Conservation (phyloP, 2,888 invertebrate species). For the Geotrupes spiniger region DNA sequence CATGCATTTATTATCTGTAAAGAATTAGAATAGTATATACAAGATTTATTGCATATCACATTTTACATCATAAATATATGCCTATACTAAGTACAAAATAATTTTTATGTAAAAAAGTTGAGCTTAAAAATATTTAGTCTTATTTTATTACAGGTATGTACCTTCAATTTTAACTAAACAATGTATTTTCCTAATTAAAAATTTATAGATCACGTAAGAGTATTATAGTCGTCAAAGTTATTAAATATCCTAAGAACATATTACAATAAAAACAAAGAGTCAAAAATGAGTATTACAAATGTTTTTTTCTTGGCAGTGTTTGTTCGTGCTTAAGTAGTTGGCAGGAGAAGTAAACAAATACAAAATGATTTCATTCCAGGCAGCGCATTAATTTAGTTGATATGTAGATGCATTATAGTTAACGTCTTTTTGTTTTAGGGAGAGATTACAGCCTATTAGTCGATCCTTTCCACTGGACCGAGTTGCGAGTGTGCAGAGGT, state of each 20-base stretch:
- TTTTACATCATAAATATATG: slow-evolving; percentile 22
- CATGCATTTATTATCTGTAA: too few relatives aligned
- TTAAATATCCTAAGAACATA: not conserved
- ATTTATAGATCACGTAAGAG: slow-evolving; percentile 19
- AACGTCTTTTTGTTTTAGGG: not conserved
- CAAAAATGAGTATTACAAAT: not conserved
- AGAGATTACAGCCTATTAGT: slow-evolving; percentile 18
- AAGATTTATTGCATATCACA: slow-evolving; percentile 27
- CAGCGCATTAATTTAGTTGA: too few relatives aligned
- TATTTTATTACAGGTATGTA: slow-evolving; percentile 23
- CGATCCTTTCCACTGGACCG: slow-evolving; percentile 59
- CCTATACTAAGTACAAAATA: slow-evolving; percentile 30
- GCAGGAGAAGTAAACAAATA: not conserved
- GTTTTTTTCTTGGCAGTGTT: slow-evolving; percentile 11
- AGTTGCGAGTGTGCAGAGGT: slow-evolving; percentile 66
- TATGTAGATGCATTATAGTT: not conserved
- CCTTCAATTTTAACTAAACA: slow-evolving; percentile 17
- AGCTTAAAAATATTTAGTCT: slow-evolving; percentile 33
- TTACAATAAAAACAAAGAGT: not conserved
- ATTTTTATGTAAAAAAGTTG: slow-evolving; percentile 30
- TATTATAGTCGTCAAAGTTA: slow-evolving; percentile 6
- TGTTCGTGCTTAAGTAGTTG: slow-evolving; percentile 2
- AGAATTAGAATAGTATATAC: slow-evolving; percentile 22
- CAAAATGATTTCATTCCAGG: too few relatives aligned
- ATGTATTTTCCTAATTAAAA: slow-evolving; percentile 12